Evolutionary conservation across 92 coral and sea anemone genomes (phyloP).

Genomic region (Hydrozoanthus gracilis): DNA sequence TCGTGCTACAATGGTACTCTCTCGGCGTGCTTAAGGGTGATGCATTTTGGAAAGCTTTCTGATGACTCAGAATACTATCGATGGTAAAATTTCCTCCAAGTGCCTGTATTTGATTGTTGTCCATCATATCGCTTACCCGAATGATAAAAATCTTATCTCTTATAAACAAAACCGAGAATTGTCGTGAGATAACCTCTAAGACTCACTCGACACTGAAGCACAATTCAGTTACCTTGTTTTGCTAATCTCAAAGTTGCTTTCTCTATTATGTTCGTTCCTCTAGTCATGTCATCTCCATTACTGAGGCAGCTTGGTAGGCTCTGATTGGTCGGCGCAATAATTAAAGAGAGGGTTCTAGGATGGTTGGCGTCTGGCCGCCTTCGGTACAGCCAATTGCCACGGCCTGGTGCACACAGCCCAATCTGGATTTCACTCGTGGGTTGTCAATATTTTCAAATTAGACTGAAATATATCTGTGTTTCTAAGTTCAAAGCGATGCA

Average conservation of each 20-base stretch:
- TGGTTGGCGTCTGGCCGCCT: conserved; percentile 31
- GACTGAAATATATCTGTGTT: not conserved
- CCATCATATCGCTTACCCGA: conserved; percentile 27
- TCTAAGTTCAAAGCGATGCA: not conserved
- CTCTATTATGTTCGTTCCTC: conserved; percentile 30
- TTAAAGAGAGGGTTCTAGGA: conserved; percentile 45
- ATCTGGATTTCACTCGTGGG: conserved; percentile 29
- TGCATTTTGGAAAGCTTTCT: conserved; percentile 18
- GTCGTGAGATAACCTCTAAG: not conserved
- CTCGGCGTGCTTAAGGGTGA: conserved; percentile 14
- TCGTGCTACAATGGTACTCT: conserved; percentile 31
- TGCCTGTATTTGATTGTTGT: conserved; percentile 42
- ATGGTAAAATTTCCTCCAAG: conserved; percentile 67
- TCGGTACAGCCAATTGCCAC: conserved; percentile 43
- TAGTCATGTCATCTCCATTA: conserved; percentile 32
- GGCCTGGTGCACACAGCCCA: conserved; percentile 38
- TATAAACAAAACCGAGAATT: not conserved
- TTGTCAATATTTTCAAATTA: not conserved
- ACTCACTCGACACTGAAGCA: conserved; percentile 3
- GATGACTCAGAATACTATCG: conserved; percentile 64
- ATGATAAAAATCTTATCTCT: conserved; percentile 44
- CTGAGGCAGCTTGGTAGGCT: conserved; percentile 13
- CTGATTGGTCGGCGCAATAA: conserved; percentile 47
- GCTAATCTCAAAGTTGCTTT: conserved; percentile 32
- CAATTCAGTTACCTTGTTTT: conserved; percentile 19